Evolutionary conservation across 2,113 vertebrate genomes (phyloP).

Genomic region (Eptesicus fuscus): DNA sequence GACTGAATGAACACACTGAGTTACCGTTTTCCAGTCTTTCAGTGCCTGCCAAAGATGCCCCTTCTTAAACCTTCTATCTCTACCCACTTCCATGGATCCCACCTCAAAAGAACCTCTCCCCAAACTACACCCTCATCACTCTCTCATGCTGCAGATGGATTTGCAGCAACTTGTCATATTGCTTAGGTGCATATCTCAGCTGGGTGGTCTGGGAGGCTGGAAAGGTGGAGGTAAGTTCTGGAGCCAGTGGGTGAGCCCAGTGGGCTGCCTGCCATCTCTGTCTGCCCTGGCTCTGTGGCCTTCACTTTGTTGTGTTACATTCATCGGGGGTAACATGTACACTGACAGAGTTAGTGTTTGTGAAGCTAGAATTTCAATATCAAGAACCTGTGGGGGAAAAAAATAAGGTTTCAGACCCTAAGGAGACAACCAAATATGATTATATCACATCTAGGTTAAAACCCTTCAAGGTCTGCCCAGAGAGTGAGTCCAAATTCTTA

Average conservation of each 20-base stretch:
- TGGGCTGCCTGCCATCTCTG: fast-evolving
- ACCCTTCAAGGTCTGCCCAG: neutral
- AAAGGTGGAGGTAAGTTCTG: fast-evolving
- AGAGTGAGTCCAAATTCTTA: neutral
- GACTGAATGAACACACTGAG: neutral
- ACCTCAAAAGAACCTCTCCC: neutral
- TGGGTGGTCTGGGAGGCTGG: neutral
- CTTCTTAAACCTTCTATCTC: neutral
- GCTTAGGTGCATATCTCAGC: neutral
- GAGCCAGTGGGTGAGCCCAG: no score
- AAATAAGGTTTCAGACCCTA: neutral
- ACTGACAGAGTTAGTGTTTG: neutral
- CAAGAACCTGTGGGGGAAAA: neutral
- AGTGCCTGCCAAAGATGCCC: neutral
- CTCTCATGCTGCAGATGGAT: fast-evolving
- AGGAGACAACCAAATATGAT: neutral
- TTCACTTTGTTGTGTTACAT: neutral
- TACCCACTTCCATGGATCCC: neutral
- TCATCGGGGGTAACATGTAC: fast-evolving
- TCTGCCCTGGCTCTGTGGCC: neutral
- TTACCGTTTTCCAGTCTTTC: neutral
- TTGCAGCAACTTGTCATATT: fast-evolving
- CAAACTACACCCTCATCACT: neutral
- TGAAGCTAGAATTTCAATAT: neutral
- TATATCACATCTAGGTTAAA: neutral